Evolutionary conservation across 2,113 vertebrate genomes (phyloP).

Genomic region (Ginglymostoma cirratum): DNA sequence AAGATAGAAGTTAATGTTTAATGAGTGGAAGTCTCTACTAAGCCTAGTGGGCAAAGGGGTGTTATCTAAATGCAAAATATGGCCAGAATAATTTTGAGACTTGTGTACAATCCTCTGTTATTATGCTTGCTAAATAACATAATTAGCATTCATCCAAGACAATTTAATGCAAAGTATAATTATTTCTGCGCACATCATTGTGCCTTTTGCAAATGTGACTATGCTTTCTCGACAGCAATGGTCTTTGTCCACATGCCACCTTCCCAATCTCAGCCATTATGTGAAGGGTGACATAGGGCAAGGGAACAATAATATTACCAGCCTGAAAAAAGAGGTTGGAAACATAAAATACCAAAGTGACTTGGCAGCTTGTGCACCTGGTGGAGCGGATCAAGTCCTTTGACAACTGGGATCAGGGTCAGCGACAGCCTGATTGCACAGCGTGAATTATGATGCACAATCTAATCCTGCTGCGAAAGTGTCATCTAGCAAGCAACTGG

Average conservation of each 20-base stretch:
- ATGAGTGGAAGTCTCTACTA: neutral
- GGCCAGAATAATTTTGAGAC: neutral
- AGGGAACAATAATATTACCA: neutral
- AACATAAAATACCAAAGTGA: neutral
- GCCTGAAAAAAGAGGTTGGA: neutral
- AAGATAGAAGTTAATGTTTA: neutral
- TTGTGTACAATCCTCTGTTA: neutral
- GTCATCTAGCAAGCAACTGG: slow-evolving; percentile 19
- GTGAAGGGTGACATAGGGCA: neutral
- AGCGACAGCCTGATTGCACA: neutral
- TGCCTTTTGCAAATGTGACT: neutral
- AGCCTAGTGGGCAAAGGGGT: neutral
- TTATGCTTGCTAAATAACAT: neutral
- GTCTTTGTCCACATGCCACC: neutral
- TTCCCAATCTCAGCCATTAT: neutral
- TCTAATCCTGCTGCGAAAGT: neutral
- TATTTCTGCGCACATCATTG: neutral
- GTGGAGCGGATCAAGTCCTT: neutral
- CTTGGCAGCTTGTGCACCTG: neutral
- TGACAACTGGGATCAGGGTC: neutral
- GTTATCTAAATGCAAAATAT: neutral
- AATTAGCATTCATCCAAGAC: neutral
- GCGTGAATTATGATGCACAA: neutral
- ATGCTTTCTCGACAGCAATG: neutral
- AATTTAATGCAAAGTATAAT: neutral